A percentile compares a stretch with the other conserved stretches of the same genome.
phyloP scores from a whole-genome alignment of 1,140 invertebrate genomes.

The Bacillus rossius region DNA sequence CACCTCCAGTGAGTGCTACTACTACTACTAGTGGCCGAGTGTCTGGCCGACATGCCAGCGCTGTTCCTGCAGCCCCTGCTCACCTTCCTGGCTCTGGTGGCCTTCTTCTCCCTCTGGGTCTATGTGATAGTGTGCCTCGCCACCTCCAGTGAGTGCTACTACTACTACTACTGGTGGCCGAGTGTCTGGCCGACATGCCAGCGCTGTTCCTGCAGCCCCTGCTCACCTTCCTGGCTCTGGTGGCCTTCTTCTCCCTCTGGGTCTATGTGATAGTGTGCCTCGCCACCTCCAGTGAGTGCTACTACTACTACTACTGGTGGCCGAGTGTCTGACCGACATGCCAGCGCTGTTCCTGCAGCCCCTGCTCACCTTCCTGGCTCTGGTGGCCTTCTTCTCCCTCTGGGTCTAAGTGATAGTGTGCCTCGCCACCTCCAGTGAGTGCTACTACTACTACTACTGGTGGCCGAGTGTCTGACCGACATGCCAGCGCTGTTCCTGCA shows the following conservation, averaged over 20 bases:
- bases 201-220: slow-evolving; percentile 83
- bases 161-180: too few relatives aligned
- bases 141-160: slow-evolving; percentile 66
- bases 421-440: slow-evolving; percentile 65
- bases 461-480: too few relatives aligned
- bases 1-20: slow-evolving; percentile 66
- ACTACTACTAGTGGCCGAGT: too few relatives aligned
- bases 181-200: slow-evolving; percentile 74
- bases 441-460: too few relatives aligned
- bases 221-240: slow-evolving; percentile 72
- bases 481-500: slow-evolving; percentile 84
- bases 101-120: slow-evolving; percentile 84
- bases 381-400: slow-evolving; percentile 74
- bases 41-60: slow-evolving; percentile 74
- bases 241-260: slow-evolving; percentile 82
- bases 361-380: slow-evolving; percentile 72
- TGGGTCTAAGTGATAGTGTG: slow-evolving; percentile 76
- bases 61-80: slow-evolving; percentile 82
- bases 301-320: too few relatives aligned
- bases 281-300: slow-evolving; percentile 64
- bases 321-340: too few relatives aligned
- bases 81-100: slow-evolving; percentile 70
- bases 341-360: slow-evolving; percentile 86
- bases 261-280: slow-evolving; percentile 66
- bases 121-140: slow-evolving; percentile 64